Base-by-base conservation (phyloP, 2,888 invertebrate genomes). In the Electrophaes corylata region DNA sequence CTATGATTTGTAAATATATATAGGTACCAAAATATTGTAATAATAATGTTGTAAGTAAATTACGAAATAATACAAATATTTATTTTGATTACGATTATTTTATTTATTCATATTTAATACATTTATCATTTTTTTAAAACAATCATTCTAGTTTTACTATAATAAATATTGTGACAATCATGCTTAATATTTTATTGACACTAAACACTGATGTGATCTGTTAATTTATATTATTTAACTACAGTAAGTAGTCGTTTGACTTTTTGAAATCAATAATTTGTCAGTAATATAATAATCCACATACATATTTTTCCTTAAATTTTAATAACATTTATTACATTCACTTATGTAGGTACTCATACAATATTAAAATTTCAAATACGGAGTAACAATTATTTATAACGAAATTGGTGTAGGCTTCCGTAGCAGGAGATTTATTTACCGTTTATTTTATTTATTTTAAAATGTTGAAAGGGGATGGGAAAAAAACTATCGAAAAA, bases 31-130 rank as follows among this genome's bases (percentile, higher is more conserved):
- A 16, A 16, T 39, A 39, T 39, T 39, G 2, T 39, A 16, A 39
- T n/a, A n/a, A n/a, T n/a, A n/a, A n/a, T n/a, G 11, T 39, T 11
- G 2, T 4, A 18, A 18, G 16, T 39, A 35, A 35, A 31, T 35
- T 12, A 23, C 37, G 54, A 52, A 60, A 35, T 53, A 61, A 65
- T 44, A 63, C 57, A 55, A 48, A 47, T 5, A 26, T 62, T 73
- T 71, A 43, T 60, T 75, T 72, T 76, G 46, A 60, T 71, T 86
- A 83, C 76, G 79, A 83, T 86, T 81, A 86, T 86, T 88, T 86
- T 81, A 86, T 87, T 88, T 87, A 88, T 86, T 86, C 79, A 82
- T 81, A 67, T 71, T 80, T 69, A 81, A 81, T 83, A 84, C 83
- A 83, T 83, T 77, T 74, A 83, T 54, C 45, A 66, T 77, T 69